Evolutionary conservation across 2,797 vertebrate genomes (phyloP).

Genomic region (Arremon aurantiirostris): DNA sequence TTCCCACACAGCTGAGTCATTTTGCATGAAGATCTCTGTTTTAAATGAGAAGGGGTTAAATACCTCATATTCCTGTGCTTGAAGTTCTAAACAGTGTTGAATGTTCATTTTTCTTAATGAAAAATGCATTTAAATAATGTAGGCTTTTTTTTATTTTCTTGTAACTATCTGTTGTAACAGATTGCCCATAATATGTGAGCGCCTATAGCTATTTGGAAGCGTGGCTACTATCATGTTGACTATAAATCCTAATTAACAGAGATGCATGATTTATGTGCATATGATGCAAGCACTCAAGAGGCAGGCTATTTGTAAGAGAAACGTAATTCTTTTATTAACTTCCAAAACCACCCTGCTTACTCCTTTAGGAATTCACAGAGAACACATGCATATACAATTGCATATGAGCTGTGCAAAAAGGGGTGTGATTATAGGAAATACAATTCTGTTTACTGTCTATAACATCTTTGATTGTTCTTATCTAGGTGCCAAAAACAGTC

Average conservation of each 20-base stretch:
- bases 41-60: background rate
- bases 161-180: background rate
- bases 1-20: background rate
- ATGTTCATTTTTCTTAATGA: background rate
- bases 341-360: background rate
- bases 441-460: background rate
- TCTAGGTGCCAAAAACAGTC: background rate
- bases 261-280: background rate
- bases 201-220: background rate
- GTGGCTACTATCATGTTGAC: background rate
- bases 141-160: background rate
- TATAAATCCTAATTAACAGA: slow-evolving; percentile 16
- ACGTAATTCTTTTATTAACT: background rate
- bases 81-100: background rate
- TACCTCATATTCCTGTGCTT: background rate
- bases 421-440: background rate
- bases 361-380: background rate
- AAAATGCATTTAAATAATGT: background rate
- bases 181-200: background rate
- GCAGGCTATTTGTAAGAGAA: background rate
- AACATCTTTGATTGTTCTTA: background rate
- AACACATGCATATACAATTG: background rate
- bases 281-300: background rate
- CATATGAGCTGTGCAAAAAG: background rate
- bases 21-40: background rate